phyloP scores from a whole-genome alignment of 2,888 invertebrate genomes.

The Dusona sp. region DNA sequence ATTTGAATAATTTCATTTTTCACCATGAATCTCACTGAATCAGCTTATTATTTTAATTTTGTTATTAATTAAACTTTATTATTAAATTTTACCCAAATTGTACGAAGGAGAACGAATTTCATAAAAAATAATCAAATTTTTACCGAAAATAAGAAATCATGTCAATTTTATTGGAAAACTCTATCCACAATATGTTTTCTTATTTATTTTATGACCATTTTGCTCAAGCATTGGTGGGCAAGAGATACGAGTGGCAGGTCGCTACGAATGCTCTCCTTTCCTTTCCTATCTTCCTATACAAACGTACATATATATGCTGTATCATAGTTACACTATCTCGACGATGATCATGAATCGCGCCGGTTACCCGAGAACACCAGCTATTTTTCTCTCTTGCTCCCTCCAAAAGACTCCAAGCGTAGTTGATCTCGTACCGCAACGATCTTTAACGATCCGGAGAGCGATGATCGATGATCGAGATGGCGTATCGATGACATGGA shows the following conservation, averaged over 20 bases:
- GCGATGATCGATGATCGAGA: slow-evolving; percentile 77
- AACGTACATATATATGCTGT: slow-evolving; percentile 3
- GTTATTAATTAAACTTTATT: not conserved
- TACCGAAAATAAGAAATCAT: slow-evolving; percentile 38
- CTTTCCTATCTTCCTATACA: no score
- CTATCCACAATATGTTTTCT: not conserved
- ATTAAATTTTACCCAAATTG: not conserved
- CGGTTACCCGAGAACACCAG: slow-evolving; percentile 15
- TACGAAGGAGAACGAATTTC: no score
- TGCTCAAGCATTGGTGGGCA: slow-evolving; percentile 20
- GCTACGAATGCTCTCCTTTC: slow-evolving; percentile 7
- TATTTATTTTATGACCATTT: slow-evolving; percentile 12
- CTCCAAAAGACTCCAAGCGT: slow-evolving; percentile 44
- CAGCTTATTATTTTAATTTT: not conserved
- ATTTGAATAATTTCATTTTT: not conserved
- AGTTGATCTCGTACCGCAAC: slow-evolving; percentile 35
- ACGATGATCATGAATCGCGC: slow-evolving; percentile 55
- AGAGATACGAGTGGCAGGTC: slow-evolving; percentile 56
- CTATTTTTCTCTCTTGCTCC: slow-evolving; percentile 67
- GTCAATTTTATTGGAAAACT: not conserved
- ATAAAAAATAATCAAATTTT: not conserved
- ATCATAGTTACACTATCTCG: slow-evolving; percentile 52
- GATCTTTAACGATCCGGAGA: slow-evolving; percentile 69
- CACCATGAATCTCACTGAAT: not conserved
- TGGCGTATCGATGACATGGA: slow-evolving; percentile 76